phyloP scores from a whole-genome alignment of 2,888 invertebrate species.

The Drosophila ustulata region DNA sequence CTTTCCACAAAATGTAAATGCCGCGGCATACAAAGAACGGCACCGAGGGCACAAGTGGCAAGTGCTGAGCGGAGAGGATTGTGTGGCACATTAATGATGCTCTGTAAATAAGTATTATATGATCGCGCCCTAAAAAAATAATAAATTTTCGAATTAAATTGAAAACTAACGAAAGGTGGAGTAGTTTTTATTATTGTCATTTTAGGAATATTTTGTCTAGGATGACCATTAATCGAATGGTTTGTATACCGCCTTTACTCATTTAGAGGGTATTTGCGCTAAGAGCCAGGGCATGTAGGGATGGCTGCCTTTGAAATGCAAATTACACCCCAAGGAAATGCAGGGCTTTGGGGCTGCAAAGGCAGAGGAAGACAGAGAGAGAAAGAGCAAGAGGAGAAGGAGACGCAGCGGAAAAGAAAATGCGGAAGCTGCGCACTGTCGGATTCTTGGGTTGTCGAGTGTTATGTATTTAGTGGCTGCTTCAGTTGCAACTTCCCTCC shows the following conservation, averaged over 20 bases:
- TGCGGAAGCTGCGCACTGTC: constrained; percentile 72
- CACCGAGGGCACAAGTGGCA: constrained; percentile 11
- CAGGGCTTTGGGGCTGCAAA: background rate
- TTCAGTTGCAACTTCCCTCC: constrained; percentile 23
- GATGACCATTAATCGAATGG: no score
- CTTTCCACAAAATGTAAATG: constrained; percentile 48
- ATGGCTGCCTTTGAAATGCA: constrained; percentile 75
- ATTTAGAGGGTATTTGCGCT: constrained; percentile 30
- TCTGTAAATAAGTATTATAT: background rate
- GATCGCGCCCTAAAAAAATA: no score
- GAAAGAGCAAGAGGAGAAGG: background rate
- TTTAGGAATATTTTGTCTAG: no score
- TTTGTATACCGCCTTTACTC: constrained; percentile 2
- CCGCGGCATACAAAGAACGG: constrained; percentile 43
- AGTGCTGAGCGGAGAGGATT: background rate
- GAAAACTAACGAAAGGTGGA: no score
- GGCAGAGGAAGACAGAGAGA: background rate
- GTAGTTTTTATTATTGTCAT: no score
- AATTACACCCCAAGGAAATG: constrained; percentile 67
- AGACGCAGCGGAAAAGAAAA: constrained; percentile 61
- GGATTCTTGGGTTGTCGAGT: constrained; percentile 78
- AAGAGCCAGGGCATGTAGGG: constrained; percentile 30
- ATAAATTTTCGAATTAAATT: no score
- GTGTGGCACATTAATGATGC: constrained; percentile 5
- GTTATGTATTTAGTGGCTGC: constrained; percentile 79